Evolutionary conservation across 2,113 vertebrate species (phyloP).

Genomic region (Clarias batrachus): DNA sequence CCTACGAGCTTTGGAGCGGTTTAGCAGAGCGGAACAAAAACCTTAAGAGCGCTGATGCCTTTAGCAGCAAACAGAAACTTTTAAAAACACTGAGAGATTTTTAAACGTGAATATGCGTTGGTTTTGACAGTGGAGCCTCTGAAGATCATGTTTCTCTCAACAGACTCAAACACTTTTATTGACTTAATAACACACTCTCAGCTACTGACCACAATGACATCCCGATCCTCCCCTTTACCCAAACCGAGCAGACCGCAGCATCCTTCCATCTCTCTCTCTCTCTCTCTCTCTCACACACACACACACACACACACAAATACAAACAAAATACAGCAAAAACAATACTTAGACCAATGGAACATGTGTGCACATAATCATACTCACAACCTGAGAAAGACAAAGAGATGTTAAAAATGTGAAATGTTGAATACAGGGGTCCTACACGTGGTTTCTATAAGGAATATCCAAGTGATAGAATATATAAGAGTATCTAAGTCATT

Average conservation of each 20-base stretch:
- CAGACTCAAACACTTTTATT: constrained; percentile 9
- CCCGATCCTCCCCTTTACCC: neutral
- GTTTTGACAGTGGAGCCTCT: neutral
- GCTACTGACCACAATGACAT: constrained; percentile 22
- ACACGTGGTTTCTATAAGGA: no score
- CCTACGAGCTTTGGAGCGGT: neutral
- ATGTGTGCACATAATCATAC: neutral
- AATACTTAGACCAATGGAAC: constrained; percentile 5
- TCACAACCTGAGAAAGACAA: neutral
- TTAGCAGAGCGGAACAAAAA: neutral
- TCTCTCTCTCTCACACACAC: neutral
- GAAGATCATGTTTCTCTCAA: neutral
- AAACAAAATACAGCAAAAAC: neutral
- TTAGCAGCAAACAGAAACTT: neutral
- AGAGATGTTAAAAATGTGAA: neutral
- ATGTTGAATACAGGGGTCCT: neutral
- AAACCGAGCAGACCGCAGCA: constrained; percentile 22
- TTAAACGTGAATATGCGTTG: neutral
- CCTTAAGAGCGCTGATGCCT: neutral
- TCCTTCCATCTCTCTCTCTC: neutral
- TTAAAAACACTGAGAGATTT: neutral
- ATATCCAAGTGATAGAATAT: no score
- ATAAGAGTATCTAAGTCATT: no score
- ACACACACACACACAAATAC: neutral
- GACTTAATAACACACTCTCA: neutral